Evolutionary conservation across 2,797 vertebrate genomes (phyloP), one percentile per base, ranked within the genome.

Genomic region (Australoheros facetus): DNA sequence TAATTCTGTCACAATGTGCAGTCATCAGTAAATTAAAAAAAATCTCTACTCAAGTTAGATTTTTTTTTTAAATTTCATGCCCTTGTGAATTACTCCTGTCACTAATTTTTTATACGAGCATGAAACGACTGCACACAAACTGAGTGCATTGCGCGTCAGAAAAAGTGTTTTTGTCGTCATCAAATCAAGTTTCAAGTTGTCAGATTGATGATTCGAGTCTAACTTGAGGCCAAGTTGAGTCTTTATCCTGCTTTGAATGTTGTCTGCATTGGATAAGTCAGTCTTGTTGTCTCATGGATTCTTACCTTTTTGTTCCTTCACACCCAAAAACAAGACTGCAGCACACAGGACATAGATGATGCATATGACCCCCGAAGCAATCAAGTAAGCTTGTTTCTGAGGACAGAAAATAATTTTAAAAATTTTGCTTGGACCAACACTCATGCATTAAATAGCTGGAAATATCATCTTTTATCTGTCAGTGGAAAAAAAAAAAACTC

Each of bases 301-400:
- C 92, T 90, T 87, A 98, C 98, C 96, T 96, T 96, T 94, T 80
- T 87, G 94, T 80, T 99, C 98, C 84, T 79, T 94, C 23, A 99
- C 98, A 0, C 98, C 98, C 16, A 96, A 70, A 9, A 94, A 94
- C 66, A 99, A 87, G 82, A 98, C 84, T 4, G 88, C 1, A 0
- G 97, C 97, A 6, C 98, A 99, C 76, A 98, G 17, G 56, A 98
- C 0, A 19, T 98, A 99, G 89, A 99, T 96, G 32, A 94, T 88
- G 71, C 93, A 94, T 13, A 99, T 98, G 90, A 97, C 96, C 0
- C 96, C 97, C 0, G 98, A 98, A 0, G 98, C 97, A 0, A 96
- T 84, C 95, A 98, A 89, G 92, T 99, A 99, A 0, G 97, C 96
- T 0, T 93, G 93, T 91, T 96, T 98, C 98, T 99, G 90, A 2